Conservation (phyloP, 2,888 invertebrate species). For the Cordilura impudica region DNA sequence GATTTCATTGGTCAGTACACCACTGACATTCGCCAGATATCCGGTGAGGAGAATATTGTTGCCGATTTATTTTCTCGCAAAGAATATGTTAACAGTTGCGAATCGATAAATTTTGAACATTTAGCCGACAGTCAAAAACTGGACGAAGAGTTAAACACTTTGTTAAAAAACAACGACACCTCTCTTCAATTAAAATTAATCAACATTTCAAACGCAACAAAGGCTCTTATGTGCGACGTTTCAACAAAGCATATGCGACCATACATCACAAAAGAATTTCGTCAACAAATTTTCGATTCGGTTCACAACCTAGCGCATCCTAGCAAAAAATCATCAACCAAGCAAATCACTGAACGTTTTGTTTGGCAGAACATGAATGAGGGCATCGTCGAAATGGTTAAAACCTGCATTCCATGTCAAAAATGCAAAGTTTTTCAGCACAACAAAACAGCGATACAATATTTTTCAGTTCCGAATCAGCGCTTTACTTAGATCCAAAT, state of each 20-base stretch:
- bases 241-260: constrained; percentile 5
- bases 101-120: constrained; percentile 9
- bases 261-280: constrained; percentile 28
- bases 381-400: too few relatives aligned
- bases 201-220: too few relatives aligned
- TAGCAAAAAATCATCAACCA: background rate
- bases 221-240: too few relatives aligned
- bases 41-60: background rate
- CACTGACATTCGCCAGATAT: background rate
- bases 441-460: too few relatives aligned
- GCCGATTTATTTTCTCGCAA: constrained; percentile 1
- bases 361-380: too few relatives aligned
- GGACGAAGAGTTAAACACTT: too few relatives aligned
- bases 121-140: background rate
- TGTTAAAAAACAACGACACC: too few relatives aligned
- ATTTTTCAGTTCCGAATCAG: too few relatives aligned
- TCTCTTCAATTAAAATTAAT: too few relatives aligned
- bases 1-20: constrained; percentile 2
- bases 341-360: constrained; percentile 25
- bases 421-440: too few relatives aligned
- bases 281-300: background rate
- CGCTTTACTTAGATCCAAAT: constrained; percentile 75
- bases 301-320: constrained; percentile 18
- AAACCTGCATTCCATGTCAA: too few relatives aligned
- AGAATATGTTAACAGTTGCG: background rate